Percentiles rank a stretch among this genome's conserved stretches.
phyloP scores from a whole-genome alignment of 2,797 vertebrate species.

The Stomatorhinus walkeri region DNA sequence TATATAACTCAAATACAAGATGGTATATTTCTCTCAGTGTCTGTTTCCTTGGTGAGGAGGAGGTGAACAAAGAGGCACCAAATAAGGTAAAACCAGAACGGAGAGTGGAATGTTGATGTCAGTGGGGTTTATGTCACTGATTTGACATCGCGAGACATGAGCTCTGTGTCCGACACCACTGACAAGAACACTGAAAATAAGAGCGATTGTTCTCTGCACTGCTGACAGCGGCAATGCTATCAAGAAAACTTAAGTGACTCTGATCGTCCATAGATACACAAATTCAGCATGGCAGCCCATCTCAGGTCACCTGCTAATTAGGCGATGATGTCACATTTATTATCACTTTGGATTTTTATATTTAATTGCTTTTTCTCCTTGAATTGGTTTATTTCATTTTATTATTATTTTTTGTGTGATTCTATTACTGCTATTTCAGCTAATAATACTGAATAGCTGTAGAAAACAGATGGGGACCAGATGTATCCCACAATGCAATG shows the following conservation, averaged over 20 bases:
- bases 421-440: background rate
- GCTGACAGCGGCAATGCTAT: background rate
- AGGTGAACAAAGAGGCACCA: background rate
- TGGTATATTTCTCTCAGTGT: background rate
- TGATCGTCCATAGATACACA: background rate
- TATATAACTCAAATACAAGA: background rate
- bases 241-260: background rate
- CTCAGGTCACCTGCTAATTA: background rate
- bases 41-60: background rate
- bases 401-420: background rate
- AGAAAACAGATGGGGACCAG: background rate
- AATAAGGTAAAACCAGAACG: background rate
- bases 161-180: background rate
- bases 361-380: background rate
- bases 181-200: background rate
- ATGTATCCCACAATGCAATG: background rate
- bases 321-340: background rate
- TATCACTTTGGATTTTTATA: background rate
- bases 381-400: background rate
- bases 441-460: background rate
- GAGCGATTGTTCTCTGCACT: background rate
- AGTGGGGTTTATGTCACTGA: background rate
- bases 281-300: background rate
- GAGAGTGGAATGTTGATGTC: background rate
- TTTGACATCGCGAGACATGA: background rate